Base-by-base conservation (phyloP, 1,140 invertebrate genomes). In the Plodia interpunctella region DNA sequence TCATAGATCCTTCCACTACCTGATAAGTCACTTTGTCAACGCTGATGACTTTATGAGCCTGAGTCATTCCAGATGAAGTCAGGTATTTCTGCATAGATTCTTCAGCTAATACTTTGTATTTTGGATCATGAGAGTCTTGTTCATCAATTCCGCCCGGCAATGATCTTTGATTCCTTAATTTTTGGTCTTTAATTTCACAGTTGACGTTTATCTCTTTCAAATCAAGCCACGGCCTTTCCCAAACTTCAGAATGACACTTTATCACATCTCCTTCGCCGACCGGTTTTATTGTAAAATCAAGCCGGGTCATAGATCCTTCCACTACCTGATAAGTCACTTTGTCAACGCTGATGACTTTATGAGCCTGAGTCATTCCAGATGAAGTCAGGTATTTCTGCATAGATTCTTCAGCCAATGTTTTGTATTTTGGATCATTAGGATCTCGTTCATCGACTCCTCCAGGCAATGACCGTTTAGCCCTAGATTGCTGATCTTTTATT, bases 161-260 rank as follows among this genome's bases (percentile, higher is more conserved):
- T 50, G 11, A 20, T 55, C 53, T 15, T 55, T 50, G 17, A 44
- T n/a, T n/a, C n/a, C n/a, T n/a, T n/a, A n/a, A n/a, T n/a, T n/a
- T n/a, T n/a, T 50, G 11, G 17, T 55, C 53, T 15, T 55, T 50
- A 18, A 44, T 10, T 20, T 63, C 20, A 35, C 63, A 66, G 8
- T 56, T 30, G 8, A 68, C 63, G 11, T 49, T 21, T 49, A 62
- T 62, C 9, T 66, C 55, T 35, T 63, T 65, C 6, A 30, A 60
- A 0, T 75, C n/a, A 10, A 53, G 10, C 93, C 92, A 93, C 10
- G 91, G 87, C 64, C 86, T 78, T 50, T 92, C 91, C 90, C 91
- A 92, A 17, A 92, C 76, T 11, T 72, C 74, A n/a, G 92, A 75
- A 2, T 78, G 17, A 63, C 92, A 93, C 0, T 78, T 62, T 59